Percentiles rank a stretch among this genome's conserved stretches.
Conservation (phyloP, 2,797 vertebrate genomes). For the Chelonia mydas region DNA sequence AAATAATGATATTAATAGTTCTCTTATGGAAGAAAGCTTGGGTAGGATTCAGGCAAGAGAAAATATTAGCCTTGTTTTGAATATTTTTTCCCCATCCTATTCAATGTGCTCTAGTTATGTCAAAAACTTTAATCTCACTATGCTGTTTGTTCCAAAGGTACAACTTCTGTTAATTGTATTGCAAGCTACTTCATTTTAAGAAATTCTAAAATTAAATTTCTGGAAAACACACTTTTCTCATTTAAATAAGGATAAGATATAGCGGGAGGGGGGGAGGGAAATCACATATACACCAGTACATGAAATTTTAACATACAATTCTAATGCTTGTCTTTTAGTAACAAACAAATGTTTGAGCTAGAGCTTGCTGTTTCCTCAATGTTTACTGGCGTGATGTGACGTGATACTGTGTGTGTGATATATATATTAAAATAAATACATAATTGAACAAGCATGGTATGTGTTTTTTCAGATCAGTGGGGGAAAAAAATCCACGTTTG, state of each 20-base stretch:
- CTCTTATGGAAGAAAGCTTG: not conserved
- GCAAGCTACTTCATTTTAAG: conserved; percentile 42
- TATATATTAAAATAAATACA: fast-evolving
- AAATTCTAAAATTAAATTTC: not conserved
- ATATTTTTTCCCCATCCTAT: not conserved
- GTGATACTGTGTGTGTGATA: too few species aligned
- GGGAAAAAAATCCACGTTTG: not conserved
- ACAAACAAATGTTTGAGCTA: not conserved
- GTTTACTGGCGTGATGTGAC: not conserved
- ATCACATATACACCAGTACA: not conserved
- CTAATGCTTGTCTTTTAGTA: not conserved
- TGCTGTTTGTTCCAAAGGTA: conserved; percentile 42
- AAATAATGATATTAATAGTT: not conserved
- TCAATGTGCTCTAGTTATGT: conserved; percentile 14
- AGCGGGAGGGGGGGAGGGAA: not conserved
- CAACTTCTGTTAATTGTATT: conserved; percentile 45
- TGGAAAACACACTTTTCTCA: not conserved
- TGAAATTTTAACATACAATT: not conserved
- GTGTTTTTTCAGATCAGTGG: not conserved
- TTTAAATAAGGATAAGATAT: not conserved
- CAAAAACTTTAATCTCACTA: not conserved
- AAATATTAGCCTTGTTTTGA: conserved; percentile 23
- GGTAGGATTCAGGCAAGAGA: not conserved
- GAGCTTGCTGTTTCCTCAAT: not conserved
- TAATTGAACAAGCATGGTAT: not conserved